Evolutionary conservation across 2,888 invertebrate species (phyloP).

Genomic region (Idaea straminata): DNA sequence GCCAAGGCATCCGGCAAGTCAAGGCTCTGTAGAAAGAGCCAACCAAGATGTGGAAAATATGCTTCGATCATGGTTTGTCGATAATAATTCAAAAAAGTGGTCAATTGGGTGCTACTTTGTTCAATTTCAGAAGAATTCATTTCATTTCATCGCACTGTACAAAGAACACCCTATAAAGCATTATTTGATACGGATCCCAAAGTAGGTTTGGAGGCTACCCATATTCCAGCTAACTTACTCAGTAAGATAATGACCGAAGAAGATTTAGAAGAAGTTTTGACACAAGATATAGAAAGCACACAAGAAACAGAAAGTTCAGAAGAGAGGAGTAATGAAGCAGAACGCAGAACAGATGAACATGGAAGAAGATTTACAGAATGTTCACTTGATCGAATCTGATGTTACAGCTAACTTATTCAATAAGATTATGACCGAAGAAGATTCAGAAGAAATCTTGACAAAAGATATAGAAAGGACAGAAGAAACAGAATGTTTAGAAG

Average conservation of each 20-base stretch:
- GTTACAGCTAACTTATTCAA: too few species aligned
- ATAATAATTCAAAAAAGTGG: conserved; percentile 38
- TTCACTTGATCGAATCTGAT: too few species aligned
- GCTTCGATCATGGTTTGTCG: conserved; percentile 35
- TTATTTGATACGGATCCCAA: conserved; percentile 33
- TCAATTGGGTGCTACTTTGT: conserved; percentile 34
- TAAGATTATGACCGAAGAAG: too few species aligned
- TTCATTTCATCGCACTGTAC: conserved; percentile 29
- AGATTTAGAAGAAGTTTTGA: conserved; percentile 9
- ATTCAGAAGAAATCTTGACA: too few species aligned
- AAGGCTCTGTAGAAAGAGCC: conserved; percentile 21
- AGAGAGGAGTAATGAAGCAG: too few species aligned
- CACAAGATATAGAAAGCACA: too few species aligned
- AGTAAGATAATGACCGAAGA: conserved; percentile 14
- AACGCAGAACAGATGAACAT: too few species aligned
- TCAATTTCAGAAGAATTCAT: conserved; percentile 35
- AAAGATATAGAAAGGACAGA: too few species aligned
- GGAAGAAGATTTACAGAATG: too few species aligned
- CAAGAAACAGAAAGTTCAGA: too few species aligned
- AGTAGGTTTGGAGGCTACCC: conserved; percentile 10
- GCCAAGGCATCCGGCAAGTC: too few species aligned
- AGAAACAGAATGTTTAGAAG: too few species aligned
- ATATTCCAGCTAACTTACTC: not conserved
- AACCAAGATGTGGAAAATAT: conserved; percentile 37
- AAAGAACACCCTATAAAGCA: conserved; percentile 32